Conservation (phyloP, 1,140 invertebrate genomes). For the Cheumatopsyche charites region DNA sequence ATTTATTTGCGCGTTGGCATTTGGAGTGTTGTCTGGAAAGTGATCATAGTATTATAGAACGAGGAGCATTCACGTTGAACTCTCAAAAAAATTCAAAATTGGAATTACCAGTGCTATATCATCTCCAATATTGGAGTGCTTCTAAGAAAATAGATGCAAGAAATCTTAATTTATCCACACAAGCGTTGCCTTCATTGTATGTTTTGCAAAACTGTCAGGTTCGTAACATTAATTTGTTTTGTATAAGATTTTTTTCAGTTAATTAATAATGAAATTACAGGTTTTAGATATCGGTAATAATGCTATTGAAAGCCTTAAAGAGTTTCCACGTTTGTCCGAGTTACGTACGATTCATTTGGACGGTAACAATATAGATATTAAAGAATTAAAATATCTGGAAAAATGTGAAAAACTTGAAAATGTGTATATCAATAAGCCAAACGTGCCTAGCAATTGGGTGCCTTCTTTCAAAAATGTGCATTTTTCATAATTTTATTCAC, state of each 20-base stretch:
- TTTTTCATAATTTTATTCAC: neutral
- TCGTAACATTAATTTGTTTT: constrained; percentile 10
- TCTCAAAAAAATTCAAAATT: constrained; percentile 2
- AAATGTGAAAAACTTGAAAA: constrained; percentile 2
- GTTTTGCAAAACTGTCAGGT: constrained; percentile 46
- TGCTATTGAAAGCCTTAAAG: constrained; percentile 29
- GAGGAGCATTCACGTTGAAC: constrained; percentile 30
- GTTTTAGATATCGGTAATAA: constrained; percentile 43
- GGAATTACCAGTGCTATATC: constrained; percentile 41
- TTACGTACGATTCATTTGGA: constrained; percentile 39
- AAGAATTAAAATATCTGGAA: constrained; percentile 26
- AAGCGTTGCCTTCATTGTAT: constrained; percentile 31
- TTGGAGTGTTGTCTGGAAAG: constrained; percentile 42
- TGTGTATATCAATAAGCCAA: constrained; percentile 4
- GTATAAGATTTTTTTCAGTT: neutral
- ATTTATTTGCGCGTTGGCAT: constrained; percentile 44
- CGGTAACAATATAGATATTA: constrained; percentile 38
- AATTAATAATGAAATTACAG: constrained; percentile 35
- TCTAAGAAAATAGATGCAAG: constrained; percentile 39
- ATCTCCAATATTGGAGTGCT: constrained; percentile 46
- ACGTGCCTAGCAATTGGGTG: too few relatives aligned
- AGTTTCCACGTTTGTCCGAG: constrained; percentile 43
- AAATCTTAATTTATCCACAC: constrained; percentile 35
- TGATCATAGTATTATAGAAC: constrained; percentile 29
- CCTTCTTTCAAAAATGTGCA: too few relatives aligned